Conservation (phyloP, 2,888 invertebrate genomes). For the Pterostichus niger region DNA sequence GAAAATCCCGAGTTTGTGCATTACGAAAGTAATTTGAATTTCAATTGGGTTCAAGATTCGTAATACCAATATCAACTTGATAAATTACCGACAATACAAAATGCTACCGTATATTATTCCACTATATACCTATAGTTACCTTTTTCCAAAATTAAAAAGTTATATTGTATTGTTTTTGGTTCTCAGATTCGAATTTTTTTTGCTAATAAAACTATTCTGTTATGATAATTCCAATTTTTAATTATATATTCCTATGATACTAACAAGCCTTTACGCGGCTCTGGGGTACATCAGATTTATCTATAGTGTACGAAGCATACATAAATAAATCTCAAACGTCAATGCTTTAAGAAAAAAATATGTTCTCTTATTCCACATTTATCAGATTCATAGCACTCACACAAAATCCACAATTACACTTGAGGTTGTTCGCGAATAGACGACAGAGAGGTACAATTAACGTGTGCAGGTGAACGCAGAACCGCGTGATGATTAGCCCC, state of each 20-base stretch:
- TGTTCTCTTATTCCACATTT: neutral
- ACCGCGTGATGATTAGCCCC: conserved; percentile 32
- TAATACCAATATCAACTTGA: conserved; percentile 18
- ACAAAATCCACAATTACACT: neutral
- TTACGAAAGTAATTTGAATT: conserved; percentile 61
- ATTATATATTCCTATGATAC: too few relatives aligned
- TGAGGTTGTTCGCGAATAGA: neutral
- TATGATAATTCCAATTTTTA: too few relatives aligned
- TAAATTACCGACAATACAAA: conserved; percentile 63
- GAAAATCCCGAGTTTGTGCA: conserved; percentile 52
- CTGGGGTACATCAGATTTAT: too few relatives aligned
- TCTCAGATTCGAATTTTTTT: too few relatives aligned
- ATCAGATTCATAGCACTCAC: neutral
- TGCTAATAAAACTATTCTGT: too few relatives aligned
- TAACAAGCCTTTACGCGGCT: too few relatives aligned
- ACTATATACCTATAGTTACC: too few relatives aligned
- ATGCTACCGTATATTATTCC: conserved; percentile 65
- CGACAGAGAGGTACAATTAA: conserved; percentile 31
- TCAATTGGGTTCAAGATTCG: conserved; percentile 33
- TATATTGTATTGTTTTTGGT: too few relatives aligned
- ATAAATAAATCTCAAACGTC: too few relatives aligned
- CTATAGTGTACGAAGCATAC: too few relatives aligned
- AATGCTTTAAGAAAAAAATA: too few relatives aligned
- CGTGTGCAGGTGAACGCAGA: conserved; percentile 43
- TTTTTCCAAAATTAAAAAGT: too few relatives aligned